Evolutionary conservation across 2,888 invertebrate species (phyloP), one percentile per base, ranked within the genome.

Genomic region (Ophion costatus): DNA sequence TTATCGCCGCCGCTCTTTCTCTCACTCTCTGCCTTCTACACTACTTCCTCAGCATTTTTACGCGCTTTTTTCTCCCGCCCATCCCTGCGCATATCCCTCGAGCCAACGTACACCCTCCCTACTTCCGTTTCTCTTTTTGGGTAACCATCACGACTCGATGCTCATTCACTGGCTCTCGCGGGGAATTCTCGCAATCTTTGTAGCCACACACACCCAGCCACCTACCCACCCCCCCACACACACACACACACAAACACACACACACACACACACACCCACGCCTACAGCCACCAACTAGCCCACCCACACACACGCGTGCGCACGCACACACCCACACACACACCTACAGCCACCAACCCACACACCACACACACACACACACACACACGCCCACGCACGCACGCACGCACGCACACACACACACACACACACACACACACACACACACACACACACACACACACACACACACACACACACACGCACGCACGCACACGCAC

Each of bases 141-240:
- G 24, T 66, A 69, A 73, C 80, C 51, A 51, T 51, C 63, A 64
- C 63, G 64, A 79, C 38, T 80, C 69, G 76, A 74, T 86, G 45
- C 33, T 71, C 82, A 77, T 82, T 86, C 66, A 79, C 79, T 84
- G 20, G 75, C 57, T 51, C 51, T 77, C 82, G 77, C 83, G 80
- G 82, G 70, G 67, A 61, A 82, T 82, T 84, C 84, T 78, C 69
- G 76, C 85, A 87, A 88, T 87, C 88, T 84, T 80, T 86, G 56
- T 57, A 29, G 20, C 51, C 71, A 38, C 38, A 64, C 70, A 33
- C n/a, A 59, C 5, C 0, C 51, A 14, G 17, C 0, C 17, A 10
- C 11, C 11, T 3, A 45, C 11, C n/a, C n/a, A n/a, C n/a, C n/a
- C 51, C 1, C 51, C 51, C 71, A 22, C 38, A 63, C 56, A 33